A percentile compares a stretch with the other conserved stretches of the same genome.
phyloP scores from a whole-genome alignment of 2,113 vertebrate genomes.

The Ahaetulla prasina region DNA sequence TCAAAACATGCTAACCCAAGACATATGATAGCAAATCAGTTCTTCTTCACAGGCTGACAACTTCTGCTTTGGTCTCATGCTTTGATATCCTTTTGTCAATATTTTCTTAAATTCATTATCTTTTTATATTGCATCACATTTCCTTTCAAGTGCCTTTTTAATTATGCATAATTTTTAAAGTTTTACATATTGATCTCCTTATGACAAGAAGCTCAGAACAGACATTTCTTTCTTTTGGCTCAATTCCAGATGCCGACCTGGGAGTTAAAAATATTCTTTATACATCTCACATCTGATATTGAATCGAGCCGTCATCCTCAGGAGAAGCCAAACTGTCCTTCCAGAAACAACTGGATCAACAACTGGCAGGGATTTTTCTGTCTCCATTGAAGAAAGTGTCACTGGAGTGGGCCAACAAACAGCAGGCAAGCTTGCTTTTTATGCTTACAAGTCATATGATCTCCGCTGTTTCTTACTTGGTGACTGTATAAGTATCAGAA shows the following conservation, averaged over 20 bases:
- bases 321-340: background rate
- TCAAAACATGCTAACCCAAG: background rate
- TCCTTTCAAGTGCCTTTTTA: background rate
- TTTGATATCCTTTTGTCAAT: background rate
- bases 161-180: background rate
- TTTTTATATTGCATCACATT: background rate
- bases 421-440: background rate
- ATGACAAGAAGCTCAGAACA: background rate
- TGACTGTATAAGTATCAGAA: background rate
- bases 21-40: background rate
- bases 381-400: background rate
- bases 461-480: background rate
- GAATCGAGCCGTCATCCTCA: background rate
- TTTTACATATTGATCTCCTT: background rate
- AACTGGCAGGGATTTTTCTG: background rate
- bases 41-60: background rate
- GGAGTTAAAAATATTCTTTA: background rate
- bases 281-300: background rate
- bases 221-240: background rate
- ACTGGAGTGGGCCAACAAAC: background rate
- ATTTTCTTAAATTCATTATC: background rate
- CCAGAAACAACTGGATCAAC: background rate
- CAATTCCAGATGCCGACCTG: background rate
- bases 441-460: background rate
- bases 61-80: background rate